Conservation (phyloP, 2,888 invertebrate genomes). For the Rotaria sp. region DNA sequence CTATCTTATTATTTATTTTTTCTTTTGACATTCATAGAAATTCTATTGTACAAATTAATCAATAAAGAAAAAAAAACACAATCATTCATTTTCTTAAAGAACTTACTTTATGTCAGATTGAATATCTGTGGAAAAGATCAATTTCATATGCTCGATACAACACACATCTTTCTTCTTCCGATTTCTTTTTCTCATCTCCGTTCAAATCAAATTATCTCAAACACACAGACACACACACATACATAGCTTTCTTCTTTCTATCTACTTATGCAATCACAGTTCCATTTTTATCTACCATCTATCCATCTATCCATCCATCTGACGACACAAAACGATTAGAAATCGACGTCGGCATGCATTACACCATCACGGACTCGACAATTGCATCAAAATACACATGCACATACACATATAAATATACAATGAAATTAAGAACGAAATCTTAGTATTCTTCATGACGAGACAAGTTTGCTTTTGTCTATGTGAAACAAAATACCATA, state of each 20-base stretch:
- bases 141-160: conserved; percentile 6
- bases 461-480: conserved; percentile 1
- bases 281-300: not conserved
- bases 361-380: not conserved
- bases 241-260: not conserved
- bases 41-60: not conserved
- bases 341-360: not conserved
- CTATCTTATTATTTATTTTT: not conserved
- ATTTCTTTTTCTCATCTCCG: not conserved
- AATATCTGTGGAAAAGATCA: not conserved
- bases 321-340: conserved; percentile 11
- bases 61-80: not conserved
- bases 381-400: not conserved
- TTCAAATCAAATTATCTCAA: not conserved
- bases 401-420: not conserved
- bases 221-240: not conserved
- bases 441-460: conserved; percentile 1
- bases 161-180: not conserved
- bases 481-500: conserved; percentile 17
- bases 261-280: conserved; percentile 19
- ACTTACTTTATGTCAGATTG: not conserved
- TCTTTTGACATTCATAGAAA: not conserved
- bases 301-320: not conserved
- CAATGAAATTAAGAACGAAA: conserved; percentile 9
- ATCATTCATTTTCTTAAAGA: not conserved